Evolutionary conservation across 2,888 invertebrate species (phyloP), one percentile per base, ranked within the genome.

Genomic region (Chloroclystis v-ata): DNA sequence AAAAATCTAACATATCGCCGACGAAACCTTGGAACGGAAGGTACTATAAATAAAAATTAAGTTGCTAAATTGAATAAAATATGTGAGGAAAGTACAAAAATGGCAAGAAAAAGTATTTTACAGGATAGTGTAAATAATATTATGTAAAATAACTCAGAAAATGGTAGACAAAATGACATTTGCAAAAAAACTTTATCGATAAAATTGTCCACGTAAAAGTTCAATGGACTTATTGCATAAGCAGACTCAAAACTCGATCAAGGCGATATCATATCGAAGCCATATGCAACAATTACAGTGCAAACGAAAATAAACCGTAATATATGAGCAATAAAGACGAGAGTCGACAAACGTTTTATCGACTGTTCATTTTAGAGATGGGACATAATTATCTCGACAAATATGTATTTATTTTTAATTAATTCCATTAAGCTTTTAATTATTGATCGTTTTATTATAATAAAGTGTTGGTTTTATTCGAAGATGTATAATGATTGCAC

Each of bases 181-280:
- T 10, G 16, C 29, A 38, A 8, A 28, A 10, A 11, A 30, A 13
- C 10, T 11, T 29, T 16, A 49, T 43, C 50, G 50, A 50, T 40
- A 39, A 32, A 8, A 26, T 42, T 46, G 46, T 43, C 57, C 57
- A 50, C 43, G 39, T 13, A 48, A 58, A 59, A 61, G 82, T 72
- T 82, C 79, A 69, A 69, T 60, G 76, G 56, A 64, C 82, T 60
- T 57, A 66, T 82, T 82, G 78, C 82, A 79, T 82, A 81, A 81
- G 76, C 75, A 65, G 65, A 65, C 67, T 63, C 75, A 76, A 75
- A 82, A 75, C 72, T 80, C 80, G 79, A 83, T 81, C 82, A 81
- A 82, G 82, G 82, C 78, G 72, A 81, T 70, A 66, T 69, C 63
- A 72, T 70, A 71, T 60, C 48, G 49, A 53, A 57, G 51, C 50